Conservation (phyloP, 1,140 invertebrate genomes). For the Agrypnia vestita region DNA sequence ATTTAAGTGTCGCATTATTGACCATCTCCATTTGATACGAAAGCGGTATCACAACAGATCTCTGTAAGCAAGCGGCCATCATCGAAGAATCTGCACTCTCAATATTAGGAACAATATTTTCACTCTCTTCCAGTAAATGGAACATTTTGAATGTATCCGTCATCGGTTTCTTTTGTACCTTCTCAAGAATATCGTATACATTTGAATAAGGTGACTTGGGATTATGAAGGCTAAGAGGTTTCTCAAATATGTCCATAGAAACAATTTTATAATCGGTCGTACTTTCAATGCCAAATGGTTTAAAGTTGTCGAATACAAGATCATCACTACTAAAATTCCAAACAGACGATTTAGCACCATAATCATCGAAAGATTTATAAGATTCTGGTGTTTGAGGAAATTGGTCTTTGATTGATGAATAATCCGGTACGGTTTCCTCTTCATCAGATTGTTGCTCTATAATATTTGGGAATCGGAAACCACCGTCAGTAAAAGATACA, state of each 20-base stretch:
- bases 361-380: slow-evolving; percentile 18
- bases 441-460: slow-evolving; percentile 65
- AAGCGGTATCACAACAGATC: slow-evolving; percentile 80
- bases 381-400: slow-evolving; percentile 32
- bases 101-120: slow-evolving; percentile 61
- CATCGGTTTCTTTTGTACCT: slow-evolving; percentile 68
- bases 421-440: slow-evolving; percentile 55
- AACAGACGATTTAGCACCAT: slow-evolving; percentile 55
- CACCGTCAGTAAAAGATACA: slow-evolving; percentile 62
- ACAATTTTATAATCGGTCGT: slow-evolving; percentile 39
- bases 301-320: slow-evolving; percentile 67
- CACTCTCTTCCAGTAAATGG: slow-evolving; percentile 63
- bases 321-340: slow-evolving; percentile 68
- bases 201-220: slow-evolving; percentile 65
- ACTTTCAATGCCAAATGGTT: slow-evolving; percentile 69
- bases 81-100: slow-evolving; percentile 71
- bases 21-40: slow-evolving; percentile 79
- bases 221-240: slow-evolving; percentile 59
- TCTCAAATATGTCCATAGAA: slow-evolving; percentile 50
- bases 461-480: slow-evolving; percentile 68
- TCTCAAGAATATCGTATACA: slow-evolving; percentile 66
- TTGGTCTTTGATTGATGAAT: slow-evolving; percentile 15
- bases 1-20: slow-evolving; percentile 81
- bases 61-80: slow-evolving; percentile 77
- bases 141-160: slow-evolving; percentile 67